Evolutionary conservation across 2,113 vertebrate species (phyloP).

Genomic region (Falco punctatus): DNA sequence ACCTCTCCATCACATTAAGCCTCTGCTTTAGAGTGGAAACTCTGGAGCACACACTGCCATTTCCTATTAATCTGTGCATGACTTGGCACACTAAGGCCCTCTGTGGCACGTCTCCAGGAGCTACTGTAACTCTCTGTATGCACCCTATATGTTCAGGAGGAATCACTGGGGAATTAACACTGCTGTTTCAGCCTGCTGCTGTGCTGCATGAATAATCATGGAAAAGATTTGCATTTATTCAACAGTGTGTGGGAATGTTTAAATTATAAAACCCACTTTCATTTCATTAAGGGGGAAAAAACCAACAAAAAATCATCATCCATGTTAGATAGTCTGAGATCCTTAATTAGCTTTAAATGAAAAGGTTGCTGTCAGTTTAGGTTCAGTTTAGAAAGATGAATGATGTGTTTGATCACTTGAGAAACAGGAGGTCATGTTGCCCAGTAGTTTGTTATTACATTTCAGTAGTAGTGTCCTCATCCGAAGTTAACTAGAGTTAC

Average conservation of each 20-base stretch:
- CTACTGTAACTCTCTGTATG: background rate
- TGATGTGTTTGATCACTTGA: constrained; percentile 6
- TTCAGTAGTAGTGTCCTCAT: background rate
- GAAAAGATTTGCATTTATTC: background rate
- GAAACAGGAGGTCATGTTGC: constrained; percentile 9
- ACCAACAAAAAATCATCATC: background rate
- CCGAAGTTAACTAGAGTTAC: background rate
- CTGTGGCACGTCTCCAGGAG: background rate
- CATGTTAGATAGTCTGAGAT: background rate
- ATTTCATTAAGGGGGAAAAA: background rate
- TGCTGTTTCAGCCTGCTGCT: background rate
- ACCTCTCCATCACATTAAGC: background rate
- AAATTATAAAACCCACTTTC: background rate
- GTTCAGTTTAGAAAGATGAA: background rate
- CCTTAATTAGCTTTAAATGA: constrained; percentile 30
- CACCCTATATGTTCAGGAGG: background rate
- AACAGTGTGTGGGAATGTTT: background rate
- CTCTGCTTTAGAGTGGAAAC: background rate
- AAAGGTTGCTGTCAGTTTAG: background rate
- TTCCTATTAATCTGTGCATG: background rate
- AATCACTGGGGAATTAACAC: background rate
- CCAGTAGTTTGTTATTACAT: constrained; percentile 4
- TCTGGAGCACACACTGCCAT: background rate
- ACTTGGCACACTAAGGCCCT: background rate
- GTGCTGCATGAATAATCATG: background rate